phyloP scores from a whole-genome alignment of 2,888 invertebrate species.

The Atrina japonica region DNA sequence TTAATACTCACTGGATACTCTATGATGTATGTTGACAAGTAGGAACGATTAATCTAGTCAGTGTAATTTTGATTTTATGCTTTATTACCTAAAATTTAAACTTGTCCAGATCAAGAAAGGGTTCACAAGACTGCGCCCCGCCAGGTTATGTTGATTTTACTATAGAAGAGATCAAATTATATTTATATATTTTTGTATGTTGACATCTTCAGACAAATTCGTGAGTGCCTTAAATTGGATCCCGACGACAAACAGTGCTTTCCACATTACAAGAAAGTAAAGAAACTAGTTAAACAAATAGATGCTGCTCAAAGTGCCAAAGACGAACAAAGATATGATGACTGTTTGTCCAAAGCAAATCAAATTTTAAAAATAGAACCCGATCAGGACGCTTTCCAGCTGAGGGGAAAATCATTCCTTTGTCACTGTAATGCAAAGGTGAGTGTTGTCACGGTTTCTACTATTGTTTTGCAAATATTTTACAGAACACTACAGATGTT shows the following conservation, averaged over 20 bases:
- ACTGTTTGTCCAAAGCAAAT: conserved; percentile 83
- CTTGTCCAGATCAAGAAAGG: too few relatives aligned
- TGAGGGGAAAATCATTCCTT: conserved; percentile 87
- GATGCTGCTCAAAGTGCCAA: conserved; percentile 80
- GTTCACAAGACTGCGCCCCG: too few relatives aligned
- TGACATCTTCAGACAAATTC: conserved; percentile 93
- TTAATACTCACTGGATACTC: too few relatives aligned
- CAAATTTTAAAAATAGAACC: conserved; percentile 86
- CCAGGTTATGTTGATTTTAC: too few relatives aligned
- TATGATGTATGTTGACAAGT: too few relatives aligned
- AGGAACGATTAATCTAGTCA: too few relatives aligned
- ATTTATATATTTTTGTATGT: too few relatives aligned
- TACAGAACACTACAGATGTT: background rate
- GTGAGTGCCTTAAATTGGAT: conserved; percentile 97
- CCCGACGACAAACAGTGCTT: conserved; percentile 98
- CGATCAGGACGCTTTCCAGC: conserved; percentile 82
- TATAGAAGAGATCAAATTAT: too few relatives aligned
- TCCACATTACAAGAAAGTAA: conserved; percentile 96
- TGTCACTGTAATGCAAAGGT: conserved; percentile 87
- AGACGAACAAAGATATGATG: conserved; percentile 74
- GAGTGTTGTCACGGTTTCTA: conserved; percentile 33
- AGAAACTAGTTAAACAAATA: conserved; percentile 91
- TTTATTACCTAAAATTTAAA: too few relatives aligned
- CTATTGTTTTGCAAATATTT: background rate
- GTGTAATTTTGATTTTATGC: too few relatives aligned